Base-by-base conservation (phyloP, 2,113 vertebrate species). In the Albula goreensis region DNA sequence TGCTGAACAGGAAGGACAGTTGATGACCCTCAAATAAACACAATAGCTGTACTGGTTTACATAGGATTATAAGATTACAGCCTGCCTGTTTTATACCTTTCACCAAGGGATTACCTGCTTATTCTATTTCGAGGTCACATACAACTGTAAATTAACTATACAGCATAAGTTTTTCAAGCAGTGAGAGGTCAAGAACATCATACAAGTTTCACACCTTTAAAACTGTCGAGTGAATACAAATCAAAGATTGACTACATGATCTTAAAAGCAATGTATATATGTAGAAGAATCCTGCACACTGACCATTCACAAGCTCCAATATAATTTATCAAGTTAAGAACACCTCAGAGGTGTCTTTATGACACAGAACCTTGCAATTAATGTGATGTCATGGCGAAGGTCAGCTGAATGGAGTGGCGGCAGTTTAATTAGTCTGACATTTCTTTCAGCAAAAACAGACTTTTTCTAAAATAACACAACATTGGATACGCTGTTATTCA, bases 31-130 rank as follows among this genome's bases (percentile, higher is more conserved):
- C 22, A 25, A 31, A 31, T 74, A n/a, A 74, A 74, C 22, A 31
- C 17, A 10, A 31, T 74, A 31, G 10, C n/a, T 1, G 70, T 19
- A n/a, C 70, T 74, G 70, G 70, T 74, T 74, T 74, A 74, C 70
- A 74, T 74, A 74, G 70, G 70, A 74, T 74, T 74, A 74, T 74
- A 74, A 74, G 70, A 74, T 74, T 74, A 31, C n/a, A 31, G 17
- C n/a, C 70, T 22, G 17, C 22, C n/a, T 31, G 4, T 74, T 8
- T n/a, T 22, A 74, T 74, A 25, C 8, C 70, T 31, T 31, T 31
- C 70, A 74, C n/a, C 70, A 31, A 22, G n/a, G 63, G 22, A n/a
- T 70, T 25, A 70, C 63, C 63, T 1, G 63, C 1, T 70, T 22
- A 70, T 70, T 19, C 63, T 3, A 70, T 70, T 70, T 70, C 63